A percentile compares a stretch with the other conserved stretches of the same genome.
Conservation (phyloP, 2,113 vertebrate genomes). For the Trematomus loennbergii region DNA sequence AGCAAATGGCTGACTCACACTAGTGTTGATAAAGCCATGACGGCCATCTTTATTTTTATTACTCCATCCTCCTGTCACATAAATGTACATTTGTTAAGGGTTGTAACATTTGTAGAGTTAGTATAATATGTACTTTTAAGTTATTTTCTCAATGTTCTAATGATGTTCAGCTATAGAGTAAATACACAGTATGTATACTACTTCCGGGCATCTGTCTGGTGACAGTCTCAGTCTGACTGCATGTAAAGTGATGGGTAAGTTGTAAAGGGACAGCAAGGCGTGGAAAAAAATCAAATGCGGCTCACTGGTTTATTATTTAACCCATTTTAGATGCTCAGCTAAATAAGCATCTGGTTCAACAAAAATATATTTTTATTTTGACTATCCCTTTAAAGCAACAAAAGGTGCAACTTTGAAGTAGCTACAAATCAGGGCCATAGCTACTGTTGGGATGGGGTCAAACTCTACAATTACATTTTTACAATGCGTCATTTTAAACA, state of each 20-base stretch:
- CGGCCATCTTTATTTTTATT: slow-evolving; percentile 58
- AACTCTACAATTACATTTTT: neutral
- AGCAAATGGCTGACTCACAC: slow-evolving; percentile 29
- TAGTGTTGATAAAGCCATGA: slow-evolving; percentile 42
- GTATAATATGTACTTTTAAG: slow-evolving; percentile 79
- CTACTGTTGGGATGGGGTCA: neutral
- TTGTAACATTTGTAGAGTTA: slow-evolving; percentile 74
- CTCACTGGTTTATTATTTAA: slow-evolving; percentile 16
- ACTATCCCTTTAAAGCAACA: neutral
- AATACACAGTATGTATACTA: slow-evolving; percentile 39
- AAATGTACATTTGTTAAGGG: slow-evolving; percentile 79
- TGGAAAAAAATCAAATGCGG: neutral
- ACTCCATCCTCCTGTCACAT: slow-evolving; percentile 63
- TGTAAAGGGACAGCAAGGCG: slow-evolving; percentile 25
- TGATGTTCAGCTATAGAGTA: slow-evolving; percentile 68
- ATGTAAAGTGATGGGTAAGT: slow-evolving; percentile 16
- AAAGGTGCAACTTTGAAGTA: neutral
- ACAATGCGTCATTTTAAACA: neutral
- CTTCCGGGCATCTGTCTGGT: slow-evolving; percentile 39
- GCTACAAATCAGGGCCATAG: slow-evolving; percentile 1
- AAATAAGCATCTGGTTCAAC: neutral
- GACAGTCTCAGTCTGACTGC: slow-evolving; percentile 14
- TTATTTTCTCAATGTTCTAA: slow-evolving; percentile 79
- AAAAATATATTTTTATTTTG: slow-evolving; percentile 3
- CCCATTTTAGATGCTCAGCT: slow-evolving; percentile 8